Conservation (phyloP, 2,113 vertebrate species). For the Tyrannus savana region DNA sequence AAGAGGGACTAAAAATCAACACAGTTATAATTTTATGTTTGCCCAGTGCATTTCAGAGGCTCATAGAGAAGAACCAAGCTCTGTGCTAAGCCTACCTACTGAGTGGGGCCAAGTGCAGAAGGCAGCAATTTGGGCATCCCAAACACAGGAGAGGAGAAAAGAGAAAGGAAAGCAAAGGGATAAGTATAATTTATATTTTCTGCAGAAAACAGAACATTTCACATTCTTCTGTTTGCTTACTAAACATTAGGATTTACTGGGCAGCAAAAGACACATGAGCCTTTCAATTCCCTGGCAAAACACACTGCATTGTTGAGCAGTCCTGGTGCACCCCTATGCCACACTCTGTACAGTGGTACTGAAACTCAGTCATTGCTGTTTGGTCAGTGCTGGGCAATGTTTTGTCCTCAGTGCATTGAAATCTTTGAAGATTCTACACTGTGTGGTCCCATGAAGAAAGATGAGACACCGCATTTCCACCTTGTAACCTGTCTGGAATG, state of each 20-base stretch:
- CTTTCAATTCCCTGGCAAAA: not conserved
- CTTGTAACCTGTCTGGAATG: not conserved
- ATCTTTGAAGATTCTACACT: not conserved
- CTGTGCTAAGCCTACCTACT: not conserved
- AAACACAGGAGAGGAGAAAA: not conserved
- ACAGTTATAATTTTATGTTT: not conserved
- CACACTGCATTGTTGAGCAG: not conserved
- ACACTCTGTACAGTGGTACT: not conserved
- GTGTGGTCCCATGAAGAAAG: not conserved
- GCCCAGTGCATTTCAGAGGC: not conserved
- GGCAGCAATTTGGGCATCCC: not conserved
- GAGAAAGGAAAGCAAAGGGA: not conserved
- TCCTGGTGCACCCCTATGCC: not conserved
- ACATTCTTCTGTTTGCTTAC: not conserved
- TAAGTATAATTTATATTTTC: not conserved
- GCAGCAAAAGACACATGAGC: not conserved
- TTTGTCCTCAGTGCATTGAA: not conserved
- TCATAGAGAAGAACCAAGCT: not conserved
- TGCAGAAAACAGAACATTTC: not conserved
- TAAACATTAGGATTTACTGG: not conserved
- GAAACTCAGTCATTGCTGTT: not conserved
- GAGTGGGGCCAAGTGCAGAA: not conserved
- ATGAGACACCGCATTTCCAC: no score
- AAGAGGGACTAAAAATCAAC: not conserved
- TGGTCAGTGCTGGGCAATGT: not conserved